Base-by-base conservation (phyloP, 2,797 vertebrate genomes). In the Carapus acus region DNA sequence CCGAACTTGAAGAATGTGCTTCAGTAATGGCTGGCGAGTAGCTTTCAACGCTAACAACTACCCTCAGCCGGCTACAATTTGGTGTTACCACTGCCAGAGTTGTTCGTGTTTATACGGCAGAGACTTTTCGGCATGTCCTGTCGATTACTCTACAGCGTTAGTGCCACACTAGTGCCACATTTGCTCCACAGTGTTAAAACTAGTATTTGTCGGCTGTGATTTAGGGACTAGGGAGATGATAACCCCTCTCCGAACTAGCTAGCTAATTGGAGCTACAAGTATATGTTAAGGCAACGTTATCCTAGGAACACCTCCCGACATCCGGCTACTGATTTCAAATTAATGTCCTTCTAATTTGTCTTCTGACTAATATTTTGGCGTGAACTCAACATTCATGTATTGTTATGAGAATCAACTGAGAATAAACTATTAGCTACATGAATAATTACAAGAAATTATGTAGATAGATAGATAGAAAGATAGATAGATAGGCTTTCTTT, bases 51-150 rank as follows among this genome's bases (percentile, higher is more conserved):
- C 79, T 79, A 79, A 49, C 8, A 51, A 71, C 79, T 65, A 56
- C 43, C 46, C 73, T 64, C 75, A 78, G 76, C 80, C 76, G 58
- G 71, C 75, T 70, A 56, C 62, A 76, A 73, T 83, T 78, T 71
- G 69, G 75, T 71, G 72, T 9, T 50, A 78, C 72, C 83, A 69
- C 87, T 88, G 86, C 85, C 79, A 40, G 69, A 71, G 83, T 66
- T 74, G 55, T 16, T 45, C 41, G 31, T 68, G 74, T 62, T 73
- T 62, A 62, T 67, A 67, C 60, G 57, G 42, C 15, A 54, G 63
- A 67, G 60, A 49, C 55, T 54, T 41, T 44, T 63, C 57, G 74
- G 58, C 69, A 58, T 50, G 43, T 49, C 64, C 56, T 73, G 49
- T 49, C 38, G 29, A 43, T 49, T 17, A 55, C 62, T 17, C 19